Base-by-base conservation (phyloP, 2,113 vertebrate species). In the rabbit (Oryctolagus cuniculus) region DNA sequence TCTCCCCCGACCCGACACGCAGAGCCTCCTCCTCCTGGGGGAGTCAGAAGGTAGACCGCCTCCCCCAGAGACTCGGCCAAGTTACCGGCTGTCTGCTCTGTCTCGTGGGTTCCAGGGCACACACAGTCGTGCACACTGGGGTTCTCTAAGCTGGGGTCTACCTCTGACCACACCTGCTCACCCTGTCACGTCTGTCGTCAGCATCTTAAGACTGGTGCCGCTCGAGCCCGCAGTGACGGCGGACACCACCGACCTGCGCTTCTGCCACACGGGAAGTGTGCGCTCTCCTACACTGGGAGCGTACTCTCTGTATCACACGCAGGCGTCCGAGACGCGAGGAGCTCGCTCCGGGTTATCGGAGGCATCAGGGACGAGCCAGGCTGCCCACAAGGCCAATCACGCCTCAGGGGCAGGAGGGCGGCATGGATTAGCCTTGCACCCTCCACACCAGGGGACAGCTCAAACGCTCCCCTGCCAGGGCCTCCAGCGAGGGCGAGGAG, bases 31-130 rank as follows among this genome's bases (percentile, higher is more conserved):
- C 55, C 16, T 63, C 6, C 44, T 36, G 25, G 0, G 0, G 63
- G 49, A 74, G 36, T 38, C 21, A 31, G 84, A 53, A 31, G 44
- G 24, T 5, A 81, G 64, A 55, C 27, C 44, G 24, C 49, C 53
- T 11, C 44, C 4, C 36, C 10, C 12, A 66, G 11, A 51, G 89
- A 5, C 31, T 0, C 22, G 51, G 22, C 22, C 34, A 19, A 16
- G 4, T 7, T 13, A 16, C 38, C 34, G 51, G 70, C 34, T 9
- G 1, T 29, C 55, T 19, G 3, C 27, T 5, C 0, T 0, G 2
- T 3, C 10, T 12, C 7, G 36, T 6, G 15, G 58, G 16, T 11
- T 38, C 53, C 1, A 53, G 25, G 31, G 58, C 21, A 38, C 11
- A 34, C 38, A 53, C 22, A 10, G 1, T 0, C 21, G 15, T 61